phyloP scores from a whole-genome alignment of 2,797 vertebrate species.

The Sarcophilus harrisii region DNA sequence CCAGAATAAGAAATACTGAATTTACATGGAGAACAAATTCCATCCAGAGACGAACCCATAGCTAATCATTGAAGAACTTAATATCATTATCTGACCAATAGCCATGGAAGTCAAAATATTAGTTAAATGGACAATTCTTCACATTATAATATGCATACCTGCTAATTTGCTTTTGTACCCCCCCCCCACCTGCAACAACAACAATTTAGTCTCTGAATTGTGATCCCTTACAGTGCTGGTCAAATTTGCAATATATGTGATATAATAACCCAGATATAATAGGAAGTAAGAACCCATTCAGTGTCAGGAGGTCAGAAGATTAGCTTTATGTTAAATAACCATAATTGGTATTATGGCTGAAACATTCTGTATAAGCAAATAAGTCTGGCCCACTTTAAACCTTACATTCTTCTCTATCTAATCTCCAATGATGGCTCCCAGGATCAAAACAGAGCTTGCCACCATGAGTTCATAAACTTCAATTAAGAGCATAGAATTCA shows the following conservation, averaged over 20 bases:
- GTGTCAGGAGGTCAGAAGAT: constrained; percentile 92
- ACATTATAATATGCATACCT: constrained; percentile 98
- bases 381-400: neutral
- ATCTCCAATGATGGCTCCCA: constrained; percentile 97
- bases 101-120: constrained; percentile 98
- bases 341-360: constrained; percentile 97
- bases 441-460: constrained; percentile 95
- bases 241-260: constrained; percentile 97
- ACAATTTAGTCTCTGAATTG: constrained; percentile 99
- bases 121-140: constrained; percentile 98
- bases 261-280: constrained; percentile 97
- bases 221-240: constrained; percentile 98
- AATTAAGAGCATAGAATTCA: constrained; percentile 95
- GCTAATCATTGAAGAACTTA: constrained; percentile 94
- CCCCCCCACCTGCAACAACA: constrained; percentile 96
- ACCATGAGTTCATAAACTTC: constrained; percentile 97
- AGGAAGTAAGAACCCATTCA: constrained; percentile 96
- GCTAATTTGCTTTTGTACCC: constrained; percentile 95
- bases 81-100: constrained; percentile 97
- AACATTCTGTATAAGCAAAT: neutral
- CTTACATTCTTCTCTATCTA: constrained; percentile 98
- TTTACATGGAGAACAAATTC: constrained; percentile 96
- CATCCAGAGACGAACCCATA: constrained; percentile 98
- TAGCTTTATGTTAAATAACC: constrained; percentile 93
- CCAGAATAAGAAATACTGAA: constrained; percentile 95